Evolutionary conservation across 2,797 vertebrate genomes (phyloP).

Genomic region (Ataeniobius toweri): DNA sequence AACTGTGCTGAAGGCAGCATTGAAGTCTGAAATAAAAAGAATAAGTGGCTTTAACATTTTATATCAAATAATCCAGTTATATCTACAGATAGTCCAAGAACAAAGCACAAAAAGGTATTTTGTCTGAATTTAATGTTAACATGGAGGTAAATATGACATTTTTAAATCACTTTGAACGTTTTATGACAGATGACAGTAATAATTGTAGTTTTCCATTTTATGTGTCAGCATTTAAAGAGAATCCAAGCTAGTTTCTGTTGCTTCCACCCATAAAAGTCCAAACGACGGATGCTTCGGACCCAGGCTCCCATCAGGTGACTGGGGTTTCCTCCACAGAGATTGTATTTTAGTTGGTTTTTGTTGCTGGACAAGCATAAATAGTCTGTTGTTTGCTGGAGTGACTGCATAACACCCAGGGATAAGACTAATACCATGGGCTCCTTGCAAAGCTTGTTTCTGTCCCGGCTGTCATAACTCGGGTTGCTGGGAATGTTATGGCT

Average conservation of each 20-base stretch:
- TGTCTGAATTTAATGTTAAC: neutral
- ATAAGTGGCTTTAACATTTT: neutral
- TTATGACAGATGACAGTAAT: neutral
- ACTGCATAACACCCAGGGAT: neutral
- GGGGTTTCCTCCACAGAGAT: rapidly evolving
- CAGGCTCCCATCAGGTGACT: neutral
- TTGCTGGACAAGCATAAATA: constrained; percentile 4
- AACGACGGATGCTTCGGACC: neutral
- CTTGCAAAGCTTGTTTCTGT: neutral
- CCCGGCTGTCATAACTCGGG: constrained; percentile 32
- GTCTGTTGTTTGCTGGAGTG: neutral
- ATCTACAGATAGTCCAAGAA: neutral
- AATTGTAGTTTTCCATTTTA: neutral
- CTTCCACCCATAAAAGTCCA: too few species aligned
- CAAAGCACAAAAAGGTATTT: neutral
- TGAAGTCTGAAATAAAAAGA: neutral
- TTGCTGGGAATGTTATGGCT: neutral
- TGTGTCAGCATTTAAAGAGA: neutral
- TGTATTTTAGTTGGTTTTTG: neutral
- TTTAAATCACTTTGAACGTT: neutral
- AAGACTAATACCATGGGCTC: constrained; percentile 10
- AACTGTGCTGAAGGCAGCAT: neutral
- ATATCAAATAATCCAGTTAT: neutral
- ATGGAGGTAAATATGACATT: neutral
- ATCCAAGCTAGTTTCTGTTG: neutral